Evolutionary conservation across 2,113 vertebrate species (phyloP).

Genomic region (Saguinus midas): DNA sequence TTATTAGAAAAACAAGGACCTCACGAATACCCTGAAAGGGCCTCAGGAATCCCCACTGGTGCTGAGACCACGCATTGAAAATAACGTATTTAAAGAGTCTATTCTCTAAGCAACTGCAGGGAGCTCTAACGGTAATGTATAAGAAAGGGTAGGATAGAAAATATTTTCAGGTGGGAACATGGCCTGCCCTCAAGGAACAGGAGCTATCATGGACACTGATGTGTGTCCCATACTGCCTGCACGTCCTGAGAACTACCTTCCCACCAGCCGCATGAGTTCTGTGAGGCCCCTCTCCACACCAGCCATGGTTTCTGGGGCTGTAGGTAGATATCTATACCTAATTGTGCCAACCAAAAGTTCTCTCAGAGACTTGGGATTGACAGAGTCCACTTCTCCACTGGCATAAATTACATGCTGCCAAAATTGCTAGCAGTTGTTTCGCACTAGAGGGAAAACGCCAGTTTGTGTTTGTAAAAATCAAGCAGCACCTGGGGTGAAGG

Average conservation of each 20-base stretch:
- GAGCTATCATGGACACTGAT: neutral
- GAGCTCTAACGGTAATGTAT: neutral
- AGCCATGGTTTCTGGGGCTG: no score
- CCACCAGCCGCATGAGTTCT: neutral
- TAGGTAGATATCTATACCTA: no score
- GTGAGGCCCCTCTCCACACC: no score
- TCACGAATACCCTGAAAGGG: neutral
- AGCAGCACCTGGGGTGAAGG: neutral
- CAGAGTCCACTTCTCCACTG: neutral
- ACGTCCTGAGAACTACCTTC: neutral
- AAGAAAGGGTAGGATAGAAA: neutral
- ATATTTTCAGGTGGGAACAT: neutral
- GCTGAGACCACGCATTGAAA: neutral
- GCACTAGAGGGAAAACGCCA: neutral
- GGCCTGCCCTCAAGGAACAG: neutral
- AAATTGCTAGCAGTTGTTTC: neutral
- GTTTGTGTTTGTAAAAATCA: neutral
- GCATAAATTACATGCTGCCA: neutral
- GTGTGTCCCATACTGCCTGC: neutral
- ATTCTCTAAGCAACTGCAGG: neutral
- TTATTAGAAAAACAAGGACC: neutral
- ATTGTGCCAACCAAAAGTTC: neutral
- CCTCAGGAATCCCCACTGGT: neutral
- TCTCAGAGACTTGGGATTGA: neutral
- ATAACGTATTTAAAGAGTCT: neutral